Percentiles rank a stretch among this genome's conserved stretches.
Conservation (phyloP, 2,888 invertebrate genomes). For the Agriopis leucophaearia region DNA sequence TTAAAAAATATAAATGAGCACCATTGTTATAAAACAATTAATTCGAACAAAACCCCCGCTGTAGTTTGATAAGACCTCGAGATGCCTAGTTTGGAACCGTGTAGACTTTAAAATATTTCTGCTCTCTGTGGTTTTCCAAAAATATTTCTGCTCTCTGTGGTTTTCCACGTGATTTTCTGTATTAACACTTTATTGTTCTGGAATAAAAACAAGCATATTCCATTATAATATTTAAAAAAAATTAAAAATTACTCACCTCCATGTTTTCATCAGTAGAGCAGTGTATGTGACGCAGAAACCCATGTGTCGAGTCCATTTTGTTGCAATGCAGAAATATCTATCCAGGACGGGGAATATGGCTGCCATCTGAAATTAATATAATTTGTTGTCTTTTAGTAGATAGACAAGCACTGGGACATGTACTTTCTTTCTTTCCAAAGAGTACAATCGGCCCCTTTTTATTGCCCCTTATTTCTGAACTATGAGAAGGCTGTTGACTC, state of each 20-base stretch:
- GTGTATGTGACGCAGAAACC: slow-evolving; percentile 98
- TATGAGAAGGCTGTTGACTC: too few relatives aligned
- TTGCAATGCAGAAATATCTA: slow-evolving; percentile 94
- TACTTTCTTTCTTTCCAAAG: too few relatives aligned
- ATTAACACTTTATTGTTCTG: not conserved
- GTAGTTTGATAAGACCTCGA: slow-evolving; percentile 21
- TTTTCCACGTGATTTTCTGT: too few relatives aligned
- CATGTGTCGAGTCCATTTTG: slow-evolving; percentile 97
- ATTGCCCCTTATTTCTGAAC: too few relatives aligned
- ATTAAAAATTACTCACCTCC: slow-evolving; percentile 88
- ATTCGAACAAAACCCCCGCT: slow-evolving; percentile 26
- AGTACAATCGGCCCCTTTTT: too few relatives aligned
- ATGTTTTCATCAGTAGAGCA: slow-evolving; percentile 96
- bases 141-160: too few relatives aligned
- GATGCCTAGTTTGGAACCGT: slow-evolving; percentile 1
- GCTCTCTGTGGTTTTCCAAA: too few relatives aligned
- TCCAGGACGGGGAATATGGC: slow-evolving; percentile 96
- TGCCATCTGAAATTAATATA: slow-evolving; percentile 90
- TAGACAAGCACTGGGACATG: too few relatives aligned
- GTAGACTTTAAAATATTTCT: not conserved
- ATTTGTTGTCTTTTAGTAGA: not conserved
- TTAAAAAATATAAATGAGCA: too few relatives aligned
- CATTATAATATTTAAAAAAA: not conserved
- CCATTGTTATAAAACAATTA: slow-evolving; percentile 48
- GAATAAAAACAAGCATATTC: too few relatives aligned